Conservation (phyloP, 1,140 invertebrate genomes). For the Drosophila bipectinata region DNA sequence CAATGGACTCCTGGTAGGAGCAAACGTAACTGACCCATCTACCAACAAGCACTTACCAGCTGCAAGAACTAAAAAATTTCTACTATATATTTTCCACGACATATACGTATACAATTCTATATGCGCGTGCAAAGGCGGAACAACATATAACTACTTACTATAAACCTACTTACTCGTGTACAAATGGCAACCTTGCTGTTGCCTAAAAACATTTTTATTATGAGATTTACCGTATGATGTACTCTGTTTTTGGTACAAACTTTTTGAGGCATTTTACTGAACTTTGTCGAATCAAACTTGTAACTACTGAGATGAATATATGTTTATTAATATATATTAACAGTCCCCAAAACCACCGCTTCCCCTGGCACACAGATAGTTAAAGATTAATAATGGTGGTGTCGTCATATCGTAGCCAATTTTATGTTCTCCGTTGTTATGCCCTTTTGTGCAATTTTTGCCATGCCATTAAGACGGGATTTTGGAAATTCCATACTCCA, state of each 20-base stretch:
- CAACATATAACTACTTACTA: conserved; percentile 45
- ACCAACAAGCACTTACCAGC: conserved; percentile 38
- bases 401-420: conserved; percentile 49
- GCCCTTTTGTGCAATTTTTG: conserved; percentile 7
- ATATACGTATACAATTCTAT: conserved; percentile 20
- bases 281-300: conserved; percentile 52
- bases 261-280: conserved; percentile 78
- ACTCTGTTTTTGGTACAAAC: conserved; percentile 74
- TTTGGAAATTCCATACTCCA: conserved; percentile 11
- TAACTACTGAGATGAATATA: conserved; percentile 56
- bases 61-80: conserved; percentile 50
- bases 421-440: conserved; percentile 32
- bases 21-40: conserved; percentile 41
- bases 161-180: conserved; percentile 54
- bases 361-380: conserved; percentile 16
- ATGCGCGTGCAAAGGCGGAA: conserved; percentile 16
- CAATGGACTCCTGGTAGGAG: conserved; percentile 23
- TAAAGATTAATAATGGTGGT: conserved; percentile 7
- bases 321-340: conserved; percentile 52
- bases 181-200: conserved; percentile 28
- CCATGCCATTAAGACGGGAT: conserved; percentile 13
- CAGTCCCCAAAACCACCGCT: conserved; percentile 38
- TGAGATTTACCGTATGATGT: conserved; percentile 69
- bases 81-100: conserved; percentile 34
- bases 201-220: conserved; percentile 64